These are phyloP conservation scores for Oligia latruncula DNA, from an alignment of 2,888 invertebrate genomes.

Conservation along the genomic window DNA sequence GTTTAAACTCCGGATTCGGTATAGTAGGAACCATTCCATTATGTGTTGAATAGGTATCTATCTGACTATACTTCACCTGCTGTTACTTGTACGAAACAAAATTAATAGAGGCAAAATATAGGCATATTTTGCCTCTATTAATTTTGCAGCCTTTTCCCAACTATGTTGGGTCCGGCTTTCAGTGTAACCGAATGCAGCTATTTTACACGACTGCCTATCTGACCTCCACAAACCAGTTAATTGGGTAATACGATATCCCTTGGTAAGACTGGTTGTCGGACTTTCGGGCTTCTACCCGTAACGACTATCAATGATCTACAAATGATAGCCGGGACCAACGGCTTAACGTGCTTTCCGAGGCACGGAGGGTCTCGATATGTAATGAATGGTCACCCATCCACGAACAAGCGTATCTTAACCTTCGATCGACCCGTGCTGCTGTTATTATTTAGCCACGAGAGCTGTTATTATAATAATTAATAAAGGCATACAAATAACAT, in stretches of 20 bases:
- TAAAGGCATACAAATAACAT: background rate
- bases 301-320: background rate
- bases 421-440: background rate
- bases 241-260: background rate
- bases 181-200: background rate
- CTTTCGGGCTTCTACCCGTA: background rate
- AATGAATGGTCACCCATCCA: background rate
- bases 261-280: background rate
- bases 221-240: background rate
- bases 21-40: slow-evolving; percentile 6
- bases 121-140: too few relatives aligned
- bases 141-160: background rate
- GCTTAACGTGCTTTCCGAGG: background rate
- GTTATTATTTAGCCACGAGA: background rate
- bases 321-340: background rate
- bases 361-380: background rate
- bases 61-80: background rate
- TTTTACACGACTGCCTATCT: background rate
- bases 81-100: background rate
- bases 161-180: background rate
- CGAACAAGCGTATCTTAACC: background rate
- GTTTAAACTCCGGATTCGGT: slow-evolving; percentile 20
- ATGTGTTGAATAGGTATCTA: slow-evolving; percentile 5
- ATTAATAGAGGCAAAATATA: background rate
- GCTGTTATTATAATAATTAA: background rate